Base-by-base conservation (phyloP, 2,797 vertebrate species). In the Fundulus diaphanus region DNA sequence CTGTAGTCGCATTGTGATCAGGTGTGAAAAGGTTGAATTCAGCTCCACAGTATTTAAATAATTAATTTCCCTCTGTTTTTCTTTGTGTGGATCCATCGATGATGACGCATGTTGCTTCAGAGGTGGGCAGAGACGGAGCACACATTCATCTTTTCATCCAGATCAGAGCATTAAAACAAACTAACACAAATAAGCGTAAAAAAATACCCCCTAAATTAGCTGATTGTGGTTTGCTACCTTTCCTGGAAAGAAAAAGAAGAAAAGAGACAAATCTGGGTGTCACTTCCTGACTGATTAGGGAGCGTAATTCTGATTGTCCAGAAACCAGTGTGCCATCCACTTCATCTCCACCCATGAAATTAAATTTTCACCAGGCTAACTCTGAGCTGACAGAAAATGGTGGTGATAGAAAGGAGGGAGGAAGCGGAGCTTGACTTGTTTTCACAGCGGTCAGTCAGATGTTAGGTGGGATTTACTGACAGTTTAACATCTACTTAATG, bases 341-440 rank as follows among this genome's bases (percentile, higher is more conserved):
- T 82, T 86, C 77, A 88, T 81, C 68, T 59, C 80, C 85, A 88
- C 42, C 82, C 90, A 88, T 91, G 90, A 94, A 92, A 91, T 91
- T 91, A 86, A 11, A 88, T 91, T 92, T 88, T 91, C 90, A 91
- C 81, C 73, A 90, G 82, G 86, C 77, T 74, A 83, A 71, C 72
- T 89, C 75, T 66, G 86, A 80, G 69, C 77, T 89, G 80, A 87
- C 86, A 71, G 72, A 79, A 89, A 91, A 75, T 46, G 78, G 73
- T 88, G 76, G 66, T 85, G 84, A 80, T 83, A 85, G 42, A 68
- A 72, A 85, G 59, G 35, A 54, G 61, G 65, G 44, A 63, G 16
- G 29, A 27, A 57, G 29, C 29, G 44, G 27, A 70, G 61, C 67
- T 74, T 46, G 12, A 75, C 68, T 79, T 74, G 20, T 72, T 87